Evolutionary conservation across 2,113 vertebrate genomes (phyloP), one percentile per base, ranked within the genome.

Genomic region (Gymnorhina tibicen): DNA sequence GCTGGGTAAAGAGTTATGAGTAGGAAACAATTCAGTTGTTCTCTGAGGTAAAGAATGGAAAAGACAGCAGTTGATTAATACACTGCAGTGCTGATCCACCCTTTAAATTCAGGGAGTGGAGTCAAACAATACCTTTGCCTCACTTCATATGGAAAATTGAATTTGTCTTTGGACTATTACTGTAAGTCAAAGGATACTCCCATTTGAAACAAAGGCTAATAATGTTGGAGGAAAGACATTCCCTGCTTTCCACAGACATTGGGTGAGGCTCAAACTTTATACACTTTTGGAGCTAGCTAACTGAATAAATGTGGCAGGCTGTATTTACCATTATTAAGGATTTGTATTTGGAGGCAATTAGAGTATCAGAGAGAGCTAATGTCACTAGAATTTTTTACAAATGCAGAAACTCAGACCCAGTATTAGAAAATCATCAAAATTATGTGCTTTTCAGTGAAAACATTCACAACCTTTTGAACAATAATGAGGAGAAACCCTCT

Each of bases 191-290:
- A 22, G 50, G 70, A 90, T 88, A 91, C 82, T 94, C 96, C 95
- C 91, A 68, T 79, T 64, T 81, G 81, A 94, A 91, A 92, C 74
- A 95, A 95, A 82, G n/a, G 44, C 44, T 53, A 74, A 28, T 37
- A 46, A 93, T 13, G 18, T 19, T 87, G 56, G 72, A 91, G 47
- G 53, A 90, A 88, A 73, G 33, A 44, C 53, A 74, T 68, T 74
- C 69, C 52, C 28, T 53, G n/a, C 76, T 81, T 90, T 93, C 89
- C 80, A 84, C 46, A 86, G 78, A 46, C 46, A 26, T 9, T 64
- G 93, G 92, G 78, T 75, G 74, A 96, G 96, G 79, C 60, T 94
- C 47, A 84, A 88, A 93, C 44, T 94, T 87, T 37, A 58, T 41
- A 66, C 35, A 49, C 42, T 86, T 85, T 44, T 64, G 79, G 86